Base-by-base conservation (phyloP, 2,797 vertebrate genomes). In the Anomalospiza imberbis region DNA sequence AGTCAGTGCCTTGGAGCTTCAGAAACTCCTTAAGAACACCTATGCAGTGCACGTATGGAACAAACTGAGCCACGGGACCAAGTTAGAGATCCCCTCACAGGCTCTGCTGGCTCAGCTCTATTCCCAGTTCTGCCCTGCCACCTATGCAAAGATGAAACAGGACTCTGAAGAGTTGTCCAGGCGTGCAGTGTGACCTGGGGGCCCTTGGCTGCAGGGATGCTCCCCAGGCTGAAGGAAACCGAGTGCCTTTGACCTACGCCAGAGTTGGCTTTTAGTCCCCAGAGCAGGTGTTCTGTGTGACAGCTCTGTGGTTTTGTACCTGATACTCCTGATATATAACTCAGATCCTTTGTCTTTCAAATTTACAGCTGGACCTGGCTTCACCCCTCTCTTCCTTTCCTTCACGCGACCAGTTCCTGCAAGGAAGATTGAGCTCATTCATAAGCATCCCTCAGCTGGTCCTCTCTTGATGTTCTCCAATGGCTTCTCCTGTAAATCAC, bases 21-120 rank as follows among this genome's bases (percentile, higher is more conserved):
- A 53, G 2, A 58, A 5, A 5, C 89, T 98, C 25, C 78, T 98
- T 26, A 94, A 88, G 3, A 95, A 95, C 78, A 97, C 95, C 74
- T 98, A 97, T 1, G 98, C 97, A 0, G 96, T 97, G 5, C 97
- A 98, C 2, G 44, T 97, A 28, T 97, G 97, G 98, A 98, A 98
- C 83, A 97, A 97, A 88, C 95, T 97, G 80, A 98, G 97, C 84
- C 93, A 97, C 4, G 93, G 92, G 17, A 84, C 81, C 1, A 95
- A 4, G 38, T 62, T 97, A 3, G 26, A 96, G 45, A 80, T 93
- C 71, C 89, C 93, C 0, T 97, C 98, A 19, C 65, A 70, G 75
- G 91, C 89, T 8, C 65, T 81, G 25, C 78, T 81, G 78, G 78
- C 78, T 42, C 97, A 97, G 78, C 91, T 98, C 11, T 90, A 97